Base-by-base conservation (phyloP, 1,140 invertebrate species). In the Zophobas morio region DNA sequence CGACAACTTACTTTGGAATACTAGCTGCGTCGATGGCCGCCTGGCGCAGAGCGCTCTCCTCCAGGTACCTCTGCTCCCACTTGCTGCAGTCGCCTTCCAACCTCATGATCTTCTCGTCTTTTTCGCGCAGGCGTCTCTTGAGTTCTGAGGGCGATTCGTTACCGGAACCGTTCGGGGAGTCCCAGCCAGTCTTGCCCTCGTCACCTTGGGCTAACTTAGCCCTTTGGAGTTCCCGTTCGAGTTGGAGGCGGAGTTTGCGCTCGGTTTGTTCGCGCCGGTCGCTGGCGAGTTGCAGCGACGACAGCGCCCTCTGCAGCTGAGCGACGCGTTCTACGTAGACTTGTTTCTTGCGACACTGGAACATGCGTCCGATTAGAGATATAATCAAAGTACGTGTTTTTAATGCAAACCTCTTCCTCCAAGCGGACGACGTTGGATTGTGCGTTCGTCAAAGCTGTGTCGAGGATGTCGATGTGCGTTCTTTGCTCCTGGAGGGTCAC, bases 391-490 rank as follows among this genome's bases (percentile, higher is more conserved):
- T 20, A 42, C 37, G 4, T 8, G 6, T 6, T 39, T 40, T 35
- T 39, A 66, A 63, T 36, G 53, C 42, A 82, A 88, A 96, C 93
- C 88, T 97, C 96, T 87, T 96, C 95, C 88, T 98, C 96, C 4
- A 97, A 89, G 53, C 94, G 89, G 33, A 96, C 92, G 54, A 97
- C 94, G 86, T 96, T 96, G 66, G 92, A 91, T 87, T 98, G 96
- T 20, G 96, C 96, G 87, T 96, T 97, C 32, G 94, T 96, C 36
- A 98, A 88, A 51, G 96, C 96, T 35, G 93, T 96, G 84, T 98
- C 96, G 39, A 98, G 88, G 81, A 98, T 96, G 82, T 96, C 96
- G 84, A 98, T 97, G 86, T 98, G 96, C 20, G 94, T 96, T 77
- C 95, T 89, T 86, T 98, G 96, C 85, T 98, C 96, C 84, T 97